phyloP scores from a whole-genome alignment of 92 coral and sea anemone species.

The Phenganax stokvisi region DNA sequence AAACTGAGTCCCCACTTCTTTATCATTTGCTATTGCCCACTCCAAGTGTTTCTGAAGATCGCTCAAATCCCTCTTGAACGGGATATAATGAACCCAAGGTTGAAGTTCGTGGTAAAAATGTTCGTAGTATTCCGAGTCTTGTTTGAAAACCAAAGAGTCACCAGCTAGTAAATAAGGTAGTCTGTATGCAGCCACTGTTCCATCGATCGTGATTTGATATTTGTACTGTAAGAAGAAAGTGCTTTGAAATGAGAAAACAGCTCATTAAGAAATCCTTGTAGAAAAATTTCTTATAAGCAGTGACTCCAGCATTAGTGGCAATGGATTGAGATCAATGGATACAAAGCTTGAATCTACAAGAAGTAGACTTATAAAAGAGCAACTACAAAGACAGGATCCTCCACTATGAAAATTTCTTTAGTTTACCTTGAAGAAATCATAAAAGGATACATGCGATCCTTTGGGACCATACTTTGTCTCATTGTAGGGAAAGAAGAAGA shows the following conservation, averaged over 20 bases:
- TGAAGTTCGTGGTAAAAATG: constrained; percentile 84
- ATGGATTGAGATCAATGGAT: too few relatives aligned
- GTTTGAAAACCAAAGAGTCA: constrained; percentile 79
- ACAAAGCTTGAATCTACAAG: neutral
- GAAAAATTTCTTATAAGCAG: too few relatives aligned
- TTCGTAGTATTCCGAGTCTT: constrained; percentile 84
- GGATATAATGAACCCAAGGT: constrained; percentile 95
- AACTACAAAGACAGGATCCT: neutral
- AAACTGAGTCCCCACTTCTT: constrained; percentile 51
- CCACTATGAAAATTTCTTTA: neutral
- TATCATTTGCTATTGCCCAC: constrained; percentile 87
- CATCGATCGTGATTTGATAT: constrained; percentile 86
- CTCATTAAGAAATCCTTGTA: neutral
- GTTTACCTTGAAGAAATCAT: constrained; percentile 84
- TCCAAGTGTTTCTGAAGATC: constrained; percentile 64
- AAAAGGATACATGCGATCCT: constrained; percentile 78
- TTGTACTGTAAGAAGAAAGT: constrained; percentile 59
- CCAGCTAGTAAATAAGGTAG: constrained; percentile 87
- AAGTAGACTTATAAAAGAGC: neutral
- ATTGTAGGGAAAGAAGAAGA: constrained; percentile 90
- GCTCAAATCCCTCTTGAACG: constrained; percentile 84
- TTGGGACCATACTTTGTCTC: constrained; percentile 94
- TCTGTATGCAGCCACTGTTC: constrained; percentile 96
- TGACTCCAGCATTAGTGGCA: too few relatives aligned
- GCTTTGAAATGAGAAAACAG: neutral